These are phyloP conservation scores for Nomada hirtipes DNA, from an alignment of 2,888 invertebrate genomes.

Conservation along the genomic window DNA sequence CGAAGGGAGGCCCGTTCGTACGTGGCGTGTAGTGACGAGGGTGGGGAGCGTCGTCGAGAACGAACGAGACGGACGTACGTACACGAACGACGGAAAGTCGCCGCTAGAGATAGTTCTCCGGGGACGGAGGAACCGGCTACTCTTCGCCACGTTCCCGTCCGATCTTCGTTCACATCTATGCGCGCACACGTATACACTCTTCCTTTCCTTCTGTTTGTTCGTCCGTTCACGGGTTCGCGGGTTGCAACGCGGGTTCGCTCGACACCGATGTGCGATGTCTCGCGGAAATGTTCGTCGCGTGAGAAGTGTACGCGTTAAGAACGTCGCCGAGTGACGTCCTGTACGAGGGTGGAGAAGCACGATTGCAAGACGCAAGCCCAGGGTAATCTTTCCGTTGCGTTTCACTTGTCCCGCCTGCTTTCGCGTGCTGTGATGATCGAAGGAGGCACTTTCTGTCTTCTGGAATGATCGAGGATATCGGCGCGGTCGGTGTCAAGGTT, in stretches of 20 bases:
- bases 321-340: conserved; percentile 32
- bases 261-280: conserved; percentile 6
- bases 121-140: conserved; percentile 63
- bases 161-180: neutral
- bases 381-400: conserved; percentile 33
- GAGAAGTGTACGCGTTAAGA: conserved; percentile 34
- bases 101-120: conserved; percentile 71
- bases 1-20: conserved; percentile 42
- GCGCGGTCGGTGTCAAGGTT: conserved; percentile 22
- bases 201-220: neutral
- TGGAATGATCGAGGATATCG: neutral
- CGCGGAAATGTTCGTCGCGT: conserved; percentile 2
- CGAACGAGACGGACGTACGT: conserved; percentile 54
- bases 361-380: conserved; percentile 19
- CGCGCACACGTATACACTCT: no score
- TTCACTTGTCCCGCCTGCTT: neutral
- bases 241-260: neutral
- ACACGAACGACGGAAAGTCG: conserved; percentile 63
- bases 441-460: neutral
- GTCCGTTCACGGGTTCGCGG: neutral
- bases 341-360: conserved; percentile 1
- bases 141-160: conserved; percentile 23
- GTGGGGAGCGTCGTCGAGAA: conserved; percentile 59
- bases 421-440: no score
- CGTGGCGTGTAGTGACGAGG: conserved; percentile 58